Conservation (phyloP, 2,797 vertebrate genomes). For the Coreius guichenoti region DNA sequence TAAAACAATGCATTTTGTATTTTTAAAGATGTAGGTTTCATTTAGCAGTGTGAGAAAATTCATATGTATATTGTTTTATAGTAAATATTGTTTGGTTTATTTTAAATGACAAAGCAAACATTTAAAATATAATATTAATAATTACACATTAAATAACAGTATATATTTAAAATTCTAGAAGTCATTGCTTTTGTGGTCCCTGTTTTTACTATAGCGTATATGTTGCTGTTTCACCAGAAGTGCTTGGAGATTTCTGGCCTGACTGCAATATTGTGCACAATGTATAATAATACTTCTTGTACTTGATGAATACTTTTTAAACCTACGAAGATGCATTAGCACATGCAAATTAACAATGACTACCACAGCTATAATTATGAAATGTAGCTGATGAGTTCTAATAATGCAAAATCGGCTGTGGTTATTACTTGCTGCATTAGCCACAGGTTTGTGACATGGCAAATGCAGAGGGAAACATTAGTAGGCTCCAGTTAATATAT, state of each 20-base stretch:
- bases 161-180: not conserved
- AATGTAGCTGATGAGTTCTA: not conserved
- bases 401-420: not conserved
- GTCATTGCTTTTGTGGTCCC: not conserved
- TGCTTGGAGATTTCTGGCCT: not conserved
- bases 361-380: not conserved
- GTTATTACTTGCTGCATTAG: slow-evolving; percentile 7
- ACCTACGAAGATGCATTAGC: not conserved
- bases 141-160: not conserved
- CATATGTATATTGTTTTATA: not conserved
- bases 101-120: not conserved
- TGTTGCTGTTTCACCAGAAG: not conserved
- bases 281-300: not conserved
- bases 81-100: not conserved
- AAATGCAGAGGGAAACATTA: slow-evolving; percentile 1
- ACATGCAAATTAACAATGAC: not conserved
- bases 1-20: not conserved
- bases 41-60: not conserved
- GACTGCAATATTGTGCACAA: not conserved
- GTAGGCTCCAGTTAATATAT: slow-evolving; percentile 28
- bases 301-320: not conserved
- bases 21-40: not conserved
- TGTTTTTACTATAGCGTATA: not conserved
- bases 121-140: not conserved
- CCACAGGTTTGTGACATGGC: slow-evolving; percentile 21